A percentile compares a stretch with the other conserved stretches of the same genome.
Evolutionary conservation across 2,797 vertebrate genomes (phyloP).

Genomic region (Merluccius polli): DNA sequence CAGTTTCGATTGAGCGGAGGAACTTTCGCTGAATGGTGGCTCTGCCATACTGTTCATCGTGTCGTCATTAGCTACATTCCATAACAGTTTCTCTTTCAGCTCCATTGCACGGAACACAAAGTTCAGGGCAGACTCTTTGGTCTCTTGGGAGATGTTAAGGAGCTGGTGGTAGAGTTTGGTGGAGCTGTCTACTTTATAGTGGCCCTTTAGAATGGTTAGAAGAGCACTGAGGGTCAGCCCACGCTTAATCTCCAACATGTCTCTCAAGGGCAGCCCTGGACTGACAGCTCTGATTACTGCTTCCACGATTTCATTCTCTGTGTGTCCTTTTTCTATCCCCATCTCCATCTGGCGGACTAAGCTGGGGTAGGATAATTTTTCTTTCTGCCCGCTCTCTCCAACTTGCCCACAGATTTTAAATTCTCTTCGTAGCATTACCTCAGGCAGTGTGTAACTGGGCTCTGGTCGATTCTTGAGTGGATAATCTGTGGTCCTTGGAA

Average conservation of each 20-base stretch:
- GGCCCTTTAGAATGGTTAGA: neutral
- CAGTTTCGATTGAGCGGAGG: slow-evolving; percentile 25
- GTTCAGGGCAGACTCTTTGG: slow-evolving; percentile 17
- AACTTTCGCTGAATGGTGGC: slow-evolving; percentile 29
- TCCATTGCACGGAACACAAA: slow-evolving; percentile 15
- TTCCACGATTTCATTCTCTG: neutral
- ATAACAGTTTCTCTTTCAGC: slow-evolving; percentile 10
- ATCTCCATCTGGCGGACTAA: neutral
- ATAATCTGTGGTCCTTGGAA: neutral
- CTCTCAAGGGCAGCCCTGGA: neutral
- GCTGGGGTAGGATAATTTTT: neutral
- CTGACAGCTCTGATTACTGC: neutral
- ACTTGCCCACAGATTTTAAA: slow-evolving; percentile 4
- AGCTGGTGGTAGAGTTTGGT: slow-evolving; percentile 18
- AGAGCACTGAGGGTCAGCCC: neutral
- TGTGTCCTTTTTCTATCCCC: neutral
- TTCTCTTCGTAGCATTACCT: slow-evolving; percentile 1
- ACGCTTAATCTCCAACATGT: slow-evolving; percentile 6
- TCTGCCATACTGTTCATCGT: slow-evolving; percentile 24
- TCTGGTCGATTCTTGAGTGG: too few relatives aligned
- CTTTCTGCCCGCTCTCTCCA: neutral
- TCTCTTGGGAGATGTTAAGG: slow-evolving; percentile 15
- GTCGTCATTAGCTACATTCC: slow-evolving; percentile 22
- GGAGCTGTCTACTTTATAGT: neutral
- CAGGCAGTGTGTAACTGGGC: neutral